A percentile compares a stretch with the other conserved stretches of the same genome.
Evolutionary conservation across 2,113 vertebrate genomes (phyloP).

Genomic region (Crotalus horridus): DNA sequence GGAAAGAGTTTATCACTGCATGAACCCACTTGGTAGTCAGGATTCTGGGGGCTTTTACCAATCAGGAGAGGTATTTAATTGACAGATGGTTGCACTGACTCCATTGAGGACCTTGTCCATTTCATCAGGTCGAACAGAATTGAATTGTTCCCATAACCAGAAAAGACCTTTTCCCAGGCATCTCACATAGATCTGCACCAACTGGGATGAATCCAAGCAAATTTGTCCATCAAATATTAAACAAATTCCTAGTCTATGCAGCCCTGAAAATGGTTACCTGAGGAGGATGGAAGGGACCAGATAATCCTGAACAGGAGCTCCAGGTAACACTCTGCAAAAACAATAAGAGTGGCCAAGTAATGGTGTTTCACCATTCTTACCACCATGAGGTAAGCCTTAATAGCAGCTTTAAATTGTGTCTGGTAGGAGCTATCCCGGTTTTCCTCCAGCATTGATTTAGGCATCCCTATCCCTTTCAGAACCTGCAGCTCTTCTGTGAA

Average conservation of each 20-base stretch:
- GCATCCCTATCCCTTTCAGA: too few relatives aligned
- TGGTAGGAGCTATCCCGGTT: too few relatives aligned
- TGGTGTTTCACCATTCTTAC: too few relatives aligned
- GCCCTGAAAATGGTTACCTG: not conserved
- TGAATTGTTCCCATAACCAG: not conserved
- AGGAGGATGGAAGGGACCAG: not conserved
- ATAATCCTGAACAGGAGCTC: too few relatives aligned
- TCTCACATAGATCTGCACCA: not conserved
- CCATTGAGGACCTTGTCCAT: not conserved
- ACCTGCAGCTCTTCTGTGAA: too few relatives aligned
- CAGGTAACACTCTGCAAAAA: too few relatives aligned
- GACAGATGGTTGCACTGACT: not conserved
- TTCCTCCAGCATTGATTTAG: too few relatives aligned
- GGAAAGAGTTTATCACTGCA: not conserved
- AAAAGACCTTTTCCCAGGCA: not conserved
- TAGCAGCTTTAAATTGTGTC: too few relatives aligned
- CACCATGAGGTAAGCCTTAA: too few relatives aligned
- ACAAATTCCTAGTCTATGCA: not conserved
- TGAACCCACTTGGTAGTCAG: not conserved
- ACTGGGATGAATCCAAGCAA: not conserved
- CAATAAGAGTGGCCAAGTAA: too few relatives aligned
- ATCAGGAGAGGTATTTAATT: not conserved
- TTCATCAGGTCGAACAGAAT: not conserved
- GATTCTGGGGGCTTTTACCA: too few relatives aligned
- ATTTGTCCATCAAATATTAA: not conserved